phyloP scores from a whole-genome alignment of 92 coral and sea anemone genomes.

The Epizoanthus stellaris region DNA sequence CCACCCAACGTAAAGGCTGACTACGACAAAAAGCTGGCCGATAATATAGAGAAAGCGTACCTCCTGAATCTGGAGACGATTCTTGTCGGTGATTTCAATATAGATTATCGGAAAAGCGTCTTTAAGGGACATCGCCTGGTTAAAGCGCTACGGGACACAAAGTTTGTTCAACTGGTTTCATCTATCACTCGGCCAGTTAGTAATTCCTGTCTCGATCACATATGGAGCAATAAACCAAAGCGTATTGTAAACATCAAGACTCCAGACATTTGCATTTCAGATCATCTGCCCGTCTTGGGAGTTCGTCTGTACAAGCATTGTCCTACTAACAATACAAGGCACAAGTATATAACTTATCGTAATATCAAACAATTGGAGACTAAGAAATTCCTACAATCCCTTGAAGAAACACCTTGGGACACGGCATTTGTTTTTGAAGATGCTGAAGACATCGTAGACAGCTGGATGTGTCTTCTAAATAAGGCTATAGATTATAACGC shows the following conservation, averaged over 20 bases:
- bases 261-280: slow-evolving; percentile 41
- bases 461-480: slow-evolving; percentile 37
- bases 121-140: not conserved
- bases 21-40: slow-evolving; percentile 22
- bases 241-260: slow-evolving; percentile 33
- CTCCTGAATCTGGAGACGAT: slow-evolving; percentile 31
- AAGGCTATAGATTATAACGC: slow-evolving; percentile 28
- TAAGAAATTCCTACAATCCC: slow-evolving; percentile 18
- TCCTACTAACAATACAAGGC: not conserved
- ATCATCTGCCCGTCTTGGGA: slow-evolving; percentile 18
- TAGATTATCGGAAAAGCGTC: not conserved
- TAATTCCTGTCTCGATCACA: slow-evolving; percentile 33
- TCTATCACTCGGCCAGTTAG: slow-evolving; percentile 13
- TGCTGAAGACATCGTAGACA: slow-evolving; percentile 25
- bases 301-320: not conserved
- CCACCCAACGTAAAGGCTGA: slow-evolving; percentile 34
- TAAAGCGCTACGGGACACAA: not conserved
- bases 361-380: slow-evolving; percentile 16
- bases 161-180: slow-evolving; percentile 23
- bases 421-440: slow-evolving; percentile 43
- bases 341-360: slow-evolving; percentile 23
- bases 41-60: slow-evolving; percentile 36
- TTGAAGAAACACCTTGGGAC: slow-evolving; percentile 49
- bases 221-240: slow-evolving; percentile 40
- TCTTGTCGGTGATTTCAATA: slow-evolving; percentile 31